Percentiles rank a stretch among this genome's conserved stretches.
Conservation (phyloP, 2,797 vertebrate species). For the Acipenser ruthenus region DNA sequence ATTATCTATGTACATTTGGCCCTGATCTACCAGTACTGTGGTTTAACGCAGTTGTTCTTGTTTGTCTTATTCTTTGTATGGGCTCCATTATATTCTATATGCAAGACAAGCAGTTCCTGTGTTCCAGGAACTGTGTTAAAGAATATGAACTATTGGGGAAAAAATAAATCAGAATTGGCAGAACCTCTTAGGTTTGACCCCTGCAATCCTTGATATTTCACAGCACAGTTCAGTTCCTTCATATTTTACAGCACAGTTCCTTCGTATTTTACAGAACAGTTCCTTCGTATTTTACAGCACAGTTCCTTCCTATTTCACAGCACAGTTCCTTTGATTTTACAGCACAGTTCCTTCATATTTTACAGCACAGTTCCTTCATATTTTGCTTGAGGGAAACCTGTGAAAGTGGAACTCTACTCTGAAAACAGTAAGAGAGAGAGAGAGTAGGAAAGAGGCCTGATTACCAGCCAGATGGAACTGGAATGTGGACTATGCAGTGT, state of each 20-base stretch:
- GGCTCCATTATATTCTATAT: slow-evolving; percentile 6
- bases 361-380: too few species aligned
- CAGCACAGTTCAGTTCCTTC: too few species aligned
- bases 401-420: slow-evolving; percentile 16
- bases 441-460: slow-evolving; percentile 10
- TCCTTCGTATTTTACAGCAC: too few species aligned
- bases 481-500: slow-evolving; percentile 29
- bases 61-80: slow-evolving; percentile 7
- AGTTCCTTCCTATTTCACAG: too few species aligned
- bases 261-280: too few species aligned
- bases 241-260: too few species aligned
- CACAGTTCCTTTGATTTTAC: too few species aligned
- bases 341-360: too few species aligned
- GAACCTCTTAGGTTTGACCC: background rate
- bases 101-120: slow-evolving; percentile 8
- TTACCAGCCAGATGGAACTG: slow-evolving; percentile 45
- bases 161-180: too few species aligned
- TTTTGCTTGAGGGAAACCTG: background rate
- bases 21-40: slow-evolving; percentile 1
- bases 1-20: background rate
- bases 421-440: slow-evolving; percentile 21
- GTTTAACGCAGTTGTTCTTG: background rate
- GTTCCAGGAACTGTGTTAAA: background rate
- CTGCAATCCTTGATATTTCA: background rate
- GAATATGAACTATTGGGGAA: background rate